Conservation (phyloP, 2,797 vertebrate species). For the Cyprinella venusta region DNA sequence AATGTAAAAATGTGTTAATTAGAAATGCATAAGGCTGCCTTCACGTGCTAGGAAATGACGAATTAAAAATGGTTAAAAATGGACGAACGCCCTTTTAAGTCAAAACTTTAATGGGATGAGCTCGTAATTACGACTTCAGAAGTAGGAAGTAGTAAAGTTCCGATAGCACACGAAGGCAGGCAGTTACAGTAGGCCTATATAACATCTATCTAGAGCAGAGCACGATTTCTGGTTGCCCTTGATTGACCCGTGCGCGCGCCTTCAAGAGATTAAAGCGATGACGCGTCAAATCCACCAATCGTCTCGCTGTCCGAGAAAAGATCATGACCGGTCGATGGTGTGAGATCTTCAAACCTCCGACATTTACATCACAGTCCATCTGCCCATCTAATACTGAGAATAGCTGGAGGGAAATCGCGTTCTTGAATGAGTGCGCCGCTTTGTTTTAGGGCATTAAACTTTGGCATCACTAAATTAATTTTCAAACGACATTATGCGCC, state of each 20-base stretch:
- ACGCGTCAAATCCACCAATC: conserved; percentile 41
- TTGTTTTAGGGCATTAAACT: not conserved
- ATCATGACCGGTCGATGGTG: not conserved
- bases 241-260: not conserved
- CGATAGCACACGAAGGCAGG: too few species aligned
- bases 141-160: too few species aligned
- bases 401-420: not conserved
- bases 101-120: too few species aligned
- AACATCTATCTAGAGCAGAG: not conserved
- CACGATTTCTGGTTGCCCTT: not conserved
- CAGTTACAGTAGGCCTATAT: too few species aligned
- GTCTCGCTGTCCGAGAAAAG: conserved; percentile 1
- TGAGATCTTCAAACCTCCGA: not conserved
- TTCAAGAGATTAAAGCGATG: conserved; percentile 21
- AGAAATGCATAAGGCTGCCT: not conserved
- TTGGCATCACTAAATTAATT: not conserved
- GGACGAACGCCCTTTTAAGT: too few species aligned
- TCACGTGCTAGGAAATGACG: too few species aligned
- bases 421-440: not conserved
- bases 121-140: too few species aligned
- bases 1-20: not conserved
- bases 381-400: not conserved
- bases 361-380: conserved; percentile 6
- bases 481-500: not conserved
- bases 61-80: too few species aligned